Evolutionary conservation across 23 tunicate genomes (phyloP).

Genomic region (Botrylloides violaceus): DNA sequence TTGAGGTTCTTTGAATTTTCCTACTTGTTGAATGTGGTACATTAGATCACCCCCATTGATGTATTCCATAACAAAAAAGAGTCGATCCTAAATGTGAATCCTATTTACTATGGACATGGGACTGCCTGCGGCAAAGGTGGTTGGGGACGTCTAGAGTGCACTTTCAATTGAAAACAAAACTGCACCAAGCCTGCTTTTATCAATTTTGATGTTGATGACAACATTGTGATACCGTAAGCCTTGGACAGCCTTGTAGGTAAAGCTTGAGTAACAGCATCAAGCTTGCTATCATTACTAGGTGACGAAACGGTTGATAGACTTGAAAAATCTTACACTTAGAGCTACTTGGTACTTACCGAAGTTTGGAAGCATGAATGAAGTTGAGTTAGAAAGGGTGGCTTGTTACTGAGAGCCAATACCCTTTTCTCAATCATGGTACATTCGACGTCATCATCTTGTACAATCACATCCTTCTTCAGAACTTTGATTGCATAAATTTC

Average conservation of each 20-base stretch:
- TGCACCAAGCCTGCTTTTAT: too few species aligned
- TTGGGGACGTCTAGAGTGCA: background rate
- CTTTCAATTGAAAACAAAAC: background rate
- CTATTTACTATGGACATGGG: too few species aligned
- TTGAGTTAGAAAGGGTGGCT: conserved; percentile 91
- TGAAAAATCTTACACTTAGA: too few species aligned
- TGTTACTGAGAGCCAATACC: conserved; percentile 76
- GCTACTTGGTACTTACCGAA: conserved; percentile 41
- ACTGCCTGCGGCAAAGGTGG: background rate
- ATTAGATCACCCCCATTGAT: conserved; percentile 94
- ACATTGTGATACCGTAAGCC: too few species aligned
- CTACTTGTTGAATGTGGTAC: conserved; percentile 96
- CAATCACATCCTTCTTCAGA: conserved; percentile 90
- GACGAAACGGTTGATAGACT: too few species aligned
- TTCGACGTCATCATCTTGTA: conserved; percentile 94
- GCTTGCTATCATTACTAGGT: too few species aligned
- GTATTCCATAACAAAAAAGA: conserved; percentile 98
- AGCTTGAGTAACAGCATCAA: too few species aligned
- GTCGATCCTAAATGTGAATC: conserved; percentile 86
- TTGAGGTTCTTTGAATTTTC: conserved; percentile 95
- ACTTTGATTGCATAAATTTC: conserved; percentile 93
- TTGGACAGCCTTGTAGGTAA: too few species aligned
- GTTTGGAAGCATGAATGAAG: conserved; percentile 92
- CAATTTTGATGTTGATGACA: too few species aligned
- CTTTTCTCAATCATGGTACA: conserved; percentile 94